A percentile compares a stretch with the other conserved stretches of the same genome.
phyloP scores from a whole-genome alignment of 2,113 vertebrate genomes.

The Grallaria varia region DNA sequence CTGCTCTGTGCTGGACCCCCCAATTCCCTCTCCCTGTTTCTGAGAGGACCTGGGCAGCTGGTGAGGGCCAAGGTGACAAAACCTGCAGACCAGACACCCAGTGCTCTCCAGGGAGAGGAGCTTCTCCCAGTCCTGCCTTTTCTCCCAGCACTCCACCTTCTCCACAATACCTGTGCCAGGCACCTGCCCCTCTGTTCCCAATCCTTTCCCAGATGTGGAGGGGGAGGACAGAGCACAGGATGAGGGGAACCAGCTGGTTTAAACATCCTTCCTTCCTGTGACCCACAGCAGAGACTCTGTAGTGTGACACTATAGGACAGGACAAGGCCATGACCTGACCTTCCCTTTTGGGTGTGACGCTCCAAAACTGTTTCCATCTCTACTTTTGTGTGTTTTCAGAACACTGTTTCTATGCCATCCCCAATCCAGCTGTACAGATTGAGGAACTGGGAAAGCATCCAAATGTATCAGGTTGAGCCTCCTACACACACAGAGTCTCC shows the following conservation, averaged over 20 bases:
- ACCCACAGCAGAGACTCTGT: not conserved
- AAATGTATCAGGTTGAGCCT: not conserved
- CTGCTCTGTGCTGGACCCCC: not conserved
- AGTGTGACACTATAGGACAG: fast-evolving
- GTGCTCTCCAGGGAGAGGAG: not conserved
- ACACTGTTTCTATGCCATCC: not conserved
- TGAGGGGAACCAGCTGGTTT: not conserved
- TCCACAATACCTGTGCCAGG: not conserved
- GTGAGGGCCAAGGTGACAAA: not conserved
- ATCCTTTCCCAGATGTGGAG: not conserved
- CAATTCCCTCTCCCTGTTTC: not conserved
- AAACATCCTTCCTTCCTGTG: not conserved
- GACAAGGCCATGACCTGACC: not conserved
- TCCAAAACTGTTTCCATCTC: not conserved
- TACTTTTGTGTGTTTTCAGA: not conserved
- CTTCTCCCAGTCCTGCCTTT: not conserved
- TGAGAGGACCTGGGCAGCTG: not conserved
- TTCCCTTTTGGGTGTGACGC: not conserved
- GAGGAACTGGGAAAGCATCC: not conserved
- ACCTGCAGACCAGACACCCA: not conserved
- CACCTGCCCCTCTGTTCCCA: not conserved
- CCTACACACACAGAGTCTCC: not conserved
- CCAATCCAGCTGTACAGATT: not conserved
- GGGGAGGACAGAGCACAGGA: not conserved
- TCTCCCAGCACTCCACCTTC: not conserved